Conservation (phyloP, 1,140 invertebrate species). For the Drosophila kepulauana region DNA sequence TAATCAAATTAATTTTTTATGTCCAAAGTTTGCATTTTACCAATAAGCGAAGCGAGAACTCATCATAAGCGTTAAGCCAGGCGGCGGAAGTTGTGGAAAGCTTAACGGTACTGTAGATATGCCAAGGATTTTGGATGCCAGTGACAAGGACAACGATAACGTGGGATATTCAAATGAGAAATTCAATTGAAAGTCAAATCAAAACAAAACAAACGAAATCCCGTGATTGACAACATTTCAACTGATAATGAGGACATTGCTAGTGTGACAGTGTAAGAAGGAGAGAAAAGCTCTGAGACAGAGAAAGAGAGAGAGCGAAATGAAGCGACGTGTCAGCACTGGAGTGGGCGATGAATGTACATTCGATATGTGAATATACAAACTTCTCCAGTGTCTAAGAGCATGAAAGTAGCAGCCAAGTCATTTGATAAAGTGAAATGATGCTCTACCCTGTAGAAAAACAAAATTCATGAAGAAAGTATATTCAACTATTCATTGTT, state of each 20-base stretch:
- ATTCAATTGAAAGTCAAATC: slow-evolving; percentile 82
- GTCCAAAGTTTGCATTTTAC: slow-evolving; percentile 74
- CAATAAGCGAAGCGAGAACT: slow-evolving; percentile 60
- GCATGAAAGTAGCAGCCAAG: slow-evolving; percentile 16
- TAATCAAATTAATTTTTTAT: slow-evolving; percentile 83
- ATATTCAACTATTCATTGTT: background rate
- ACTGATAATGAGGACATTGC: slow-evolving; percentile 74
- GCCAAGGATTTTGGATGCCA: slow-evolving; percentile 6
- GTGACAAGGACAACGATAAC: slow-evolving; percentile 44
- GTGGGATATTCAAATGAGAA: slow-evolving; percentile 73
- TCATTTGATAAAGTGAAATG: slow-evolving; percentile 50
- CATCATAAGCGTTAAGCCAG: slow-evolving; percentile 68
- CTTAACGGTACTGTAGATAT: slow-evolving; percentile 43
- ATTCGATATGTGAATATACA: slow-evolving; percentile 17
- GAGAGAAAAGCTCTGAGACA: background rate
- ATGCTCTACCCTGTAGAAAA: slow-evolving; percentile 4
- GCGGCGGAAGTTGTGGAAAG: slow-evolving; percentile 9
- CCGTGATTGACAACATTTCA: slow-evolving; percentile 80
- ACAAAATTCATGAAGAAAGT: background rate
- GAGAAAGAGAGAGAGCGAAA: slow-evolving; percentile 1
- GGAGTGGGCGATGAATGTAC: slow-evolving; percentile 24
- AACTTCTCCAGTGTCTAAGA: background rate
- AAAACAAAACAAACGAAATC: slow-evolving; percentile 78
- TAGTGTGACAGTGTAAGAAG: slow-evolving; percentile 1
- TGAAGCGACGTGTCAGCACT: slow-evolving; percentile 36